Base-by-base conservation (phyloP, 2,888 invertebrate species). In the Eupeodes luniger region DNA sequence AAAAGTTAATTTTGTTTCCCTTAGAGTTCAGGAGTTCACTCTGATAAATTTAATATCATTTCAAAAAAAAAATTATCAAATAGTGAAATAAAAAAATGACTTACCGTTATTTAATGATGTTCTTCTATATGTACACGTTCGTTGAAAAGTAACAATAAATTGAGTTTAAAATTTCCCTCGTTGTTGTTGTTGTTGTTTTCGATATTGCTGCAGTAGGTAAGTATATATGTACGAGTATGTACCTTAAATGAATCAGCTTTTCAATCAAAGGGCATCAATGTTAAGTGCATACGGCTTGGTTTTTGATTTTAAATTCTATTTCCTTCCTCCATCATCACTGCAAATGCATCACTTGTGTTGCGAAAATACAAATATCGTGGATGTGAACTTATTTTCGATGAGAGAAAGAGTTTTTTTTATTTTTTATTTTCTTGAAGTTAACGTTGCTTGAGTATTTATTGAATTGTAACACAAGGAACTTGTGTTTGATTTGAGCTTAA, bases 91-190 rank as follows among this genome's bases (percentile, higher is more conserved):
- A 27, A 78, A 19, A 81, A 78, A 78, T 70, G 70, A 88, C 88
- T 88, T 81, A 88, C 88, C 85, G 81, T 77, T 81, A 74, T 69
- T 88, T 88, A 88, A 84, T 81, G 74, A 78, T 62, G 69, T 67
- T 84, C 72, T 44, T 62, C 81, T 78, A 34, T 81, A 44, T 74
- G 40, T 40, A 9, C 40, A 7, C 40, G 40, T 40, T 81, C 59
- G 67, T 62, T 81, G 77, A 77, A 27, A 84, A 85, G 81, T 81
- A 61, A 70, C 77, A 81, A 78, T 81, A 88, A 84, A 84, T 81
- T 78, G 84, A 84, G 74, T 81, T 75, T 76, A 47, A 55, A 87
- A 80, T 69, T 27, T 16, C 14, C 27, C 44, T 34, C 40, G 36
- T 70, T 47, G 12, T 55, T 40, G 36, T 19, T 69, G 76, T 62